Base-by-base conservation (phyloP, 2,888 invertebrate species). In the Aphidius colemani region DNA sequence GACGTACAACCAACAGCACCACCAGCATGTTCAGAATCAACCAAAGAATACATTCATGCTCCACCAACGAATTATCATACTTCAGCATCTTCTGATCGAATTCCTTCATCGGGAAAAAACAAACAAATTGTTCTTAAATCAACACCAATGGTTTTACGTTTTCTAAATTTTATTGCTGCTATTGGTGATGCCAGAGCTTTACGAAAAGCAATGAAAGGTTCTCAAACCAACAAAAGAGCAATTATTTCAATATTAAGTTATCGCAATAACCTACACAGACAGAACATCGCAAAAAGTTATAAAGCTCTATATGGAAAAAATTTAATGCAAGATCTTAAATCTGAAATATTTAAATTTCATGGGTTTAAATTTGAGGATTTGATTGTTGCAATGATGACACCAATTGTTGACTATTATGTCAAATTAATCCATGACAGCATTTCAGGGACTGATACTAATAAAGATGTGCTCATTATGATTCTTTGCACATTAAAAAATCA, bases 221-320 rank as follows among this genome's bases (percentile, higher is more conserved):
- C 86, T 66, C 86, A 88, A 50, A 89, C 88, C 0, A 86, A 88
- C 78, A 88, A 89, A 72, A 85, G 85, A 67, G 83, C 87, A 1
- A 86, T 89, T 59, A 88, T 87, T 1, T 13, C 13, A 13, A 13
- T 13, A 13, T 13, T 13, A 2, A 13, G 13, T 13, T 2, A 13
- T 13, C 13, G 13, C 1, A 18, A 18, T 18, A 88, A 88, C 73
- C 70, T 77, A 18, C 89, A 90, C 72, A 82, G 90, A 18, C 86
- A 86, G 68, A 84, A 88, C 72, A 87, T 90, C 68, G 80, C 84
- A 59, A 69, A 75, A 11, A 84, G 85, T 64, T 90, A 86, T 78
- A 89, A 90, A 78, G 84, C 86, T 6, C 78, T 87, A 69, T 90
- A 86, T 79, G 90, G 90, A 69, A 87, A 87, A 81, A 81, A 86